Evolutionary conservation across 1,140 invertebrate species (phyloP).

Genomic region (Mizuhopecten yessoensis): DNA sequence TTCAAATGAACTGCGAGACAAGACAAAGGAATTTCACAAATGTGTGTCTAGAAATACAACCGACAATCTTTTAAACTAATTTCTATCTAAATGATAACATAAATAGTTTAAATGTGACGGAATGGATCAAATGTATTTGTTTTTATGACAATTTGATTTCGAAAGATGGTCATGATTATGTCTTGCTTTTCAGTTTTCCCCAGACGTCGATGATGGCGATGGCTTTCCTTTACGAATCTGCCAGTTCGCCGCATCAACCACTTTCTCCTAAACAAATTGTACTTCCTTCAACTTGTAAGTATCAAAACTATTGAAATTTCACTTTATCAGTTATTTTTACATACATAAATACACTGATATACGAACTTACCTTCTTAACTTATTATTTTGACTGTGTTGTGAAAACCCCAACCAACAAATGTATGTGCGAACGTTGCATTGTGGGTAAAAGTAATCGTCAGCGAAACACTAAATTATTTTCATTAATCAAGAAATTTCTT

Average conservation of each 20-base stretch:
- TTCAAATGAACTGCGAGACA: not conserved
- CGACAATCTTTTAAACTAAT: not conserved
- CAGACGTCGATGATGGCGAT: not conserved
- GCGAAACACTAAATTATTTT: not conserved
- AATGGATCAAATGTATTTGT: not conserved
- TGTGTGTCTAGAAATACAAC: not conserved
- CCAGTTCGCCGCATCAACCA: not conserved
- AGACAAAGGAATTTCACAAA: constrained; percentile 30
- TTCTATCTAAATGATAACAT: too few species aligned
- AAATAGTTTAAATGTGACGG: not conserved
- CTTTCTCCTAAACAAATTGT: not conserved
- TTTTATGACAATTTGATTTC: not conserved
- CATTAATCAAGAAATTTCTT: not conserved
- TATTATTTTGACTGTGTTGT: constrained; percentile 35
- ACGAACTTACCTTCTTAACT: not conserved
- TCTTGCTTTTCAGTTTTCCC: not conserved
- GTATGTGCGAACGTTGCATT: constrained; percentile 31
- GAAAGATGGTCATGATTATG: not conserved
- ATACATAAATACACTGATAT: not conserved
- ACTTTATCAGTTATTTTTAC: not conserved
- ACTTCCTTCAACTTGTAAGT: not conserved
- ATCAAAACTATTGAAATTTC: not conserved
- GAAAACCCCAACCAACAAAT: constrained; percentile 33
- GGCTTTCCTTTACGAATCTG: not conserved
- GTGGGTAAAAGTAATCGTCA: constrained; percentile 9